A percentile compares a stretch with the other conserved stretches of the same genome.
Conservation (phyloP, 2,113 vertebrate species). For the Isichthys henryi region DNA sequence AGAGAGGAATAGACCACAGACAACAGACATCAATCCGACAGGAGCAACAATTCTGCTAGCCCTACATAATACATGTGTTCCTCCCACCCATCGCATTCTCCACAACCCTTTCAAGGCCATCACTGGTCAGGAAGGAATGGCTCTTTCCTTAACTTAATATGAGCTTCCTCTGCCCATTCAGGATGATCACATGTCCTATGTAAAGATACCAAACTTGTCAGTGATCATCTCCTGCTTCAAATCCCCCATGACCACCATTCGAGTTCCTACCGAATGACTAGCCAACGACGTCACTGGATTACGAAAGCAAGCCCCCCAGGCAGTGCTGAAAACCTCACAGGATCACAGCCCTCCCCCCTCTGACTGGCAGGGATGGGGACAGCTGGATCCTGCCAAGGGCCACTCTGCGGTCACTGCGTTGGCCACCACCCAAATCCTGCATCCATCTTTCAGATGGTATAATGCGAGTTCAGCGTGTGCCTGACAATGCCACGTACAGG, state of each 20-base stretch:
- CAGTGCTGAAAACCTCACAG: background rate
- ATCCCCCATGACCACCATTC: background rate
- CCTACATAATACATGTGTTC: background rate
- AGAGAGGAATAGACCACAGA: background rate
- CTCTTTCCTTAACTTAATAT: background rate
- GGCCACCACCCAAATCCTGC: constrained; percentile 15
- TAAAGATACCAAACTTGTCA: background rate
- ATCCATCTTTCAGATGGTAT: background rate
- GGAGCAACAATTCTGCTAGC: background rate
- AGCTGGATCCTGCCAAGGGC: background rate
- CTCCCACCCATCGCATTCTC: background rate
- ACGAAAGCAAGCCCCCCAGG: background rate
- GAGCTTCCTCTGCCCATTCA: background rate
- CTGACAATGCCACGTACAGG: constrained; percentile 1
- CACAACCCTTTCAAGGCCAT: background rate
- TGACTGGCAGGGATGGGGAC: background rate
- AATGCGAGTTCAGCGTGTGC: constrained; percentile 7
- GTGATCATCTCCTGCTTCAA: background rate
- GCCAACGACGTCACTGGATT: background rate
- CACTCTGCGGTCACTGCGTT: background rate
- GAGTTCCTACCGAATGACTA: background rate
- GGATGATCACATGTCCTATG: background rate
- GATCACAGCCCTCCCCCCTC: background rate
- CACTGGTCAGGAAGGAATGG: background rate
- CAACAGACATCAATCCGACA: background rate